Conservation (phyloP, 2,888 invertebrate genomes). For the Adelognathus sp. region DNA sequence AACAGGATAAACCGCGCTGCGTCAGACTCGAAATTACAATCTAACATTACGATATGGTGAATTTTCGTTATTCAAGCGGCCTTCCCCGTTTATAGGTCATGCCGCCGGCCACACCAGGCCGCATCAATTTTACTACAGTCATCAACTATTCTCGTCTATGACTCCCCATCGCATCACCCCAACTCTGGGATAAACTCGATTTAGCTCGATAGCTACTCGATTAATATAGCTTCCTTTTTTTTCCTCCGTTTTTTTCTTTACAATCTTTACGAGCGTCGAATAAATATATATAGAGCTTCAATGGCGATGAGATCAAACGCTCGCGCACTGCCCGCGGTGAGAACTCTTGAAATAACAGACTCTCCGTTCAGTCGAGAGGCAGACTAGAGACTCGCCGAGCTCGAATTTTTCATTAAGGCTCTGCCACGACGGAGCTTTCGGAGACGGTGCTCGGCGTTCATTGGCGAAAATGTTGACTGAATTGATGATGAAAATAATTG, state of each 20-base stretch:
- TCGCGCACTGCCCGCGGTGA: background rate
- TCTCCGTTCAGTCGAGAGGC: background rate
- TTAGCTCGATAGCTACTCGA: conserved; percentile 68
- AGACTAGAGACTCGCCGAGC: background rate
- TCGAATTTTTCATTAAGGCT: background rate
- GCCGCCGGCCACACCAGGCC: conserved; percentile 54
- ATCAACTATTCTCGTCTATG: conserved; percentile 74
- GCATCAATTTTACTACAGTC: conserved; percentile 64
- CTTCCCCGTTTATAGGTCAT: conserved; percentile 62
- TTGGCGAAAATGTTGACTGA: no score
- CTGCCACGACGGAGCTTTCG: background rate
- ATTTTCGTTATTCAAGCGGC: conserved; percentile 37
- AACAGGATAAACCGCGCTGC: conserved; percentile 44
- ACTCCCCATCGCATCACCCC: conserved; percentile 56
- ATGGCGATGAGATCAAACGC: background rate
- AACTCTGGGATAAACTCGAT: conserved; percentile 63
- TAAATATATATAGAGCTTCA: background rate
- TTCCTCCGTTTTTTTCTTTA: conserved; percentile 59
- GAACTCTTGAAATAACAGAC: background rate
- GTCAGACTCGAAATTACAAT: conserved; percentile 41
- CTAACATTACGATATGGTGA: conserved; percentile 51
- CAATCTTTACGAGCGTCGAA: conserved; percentile 47
- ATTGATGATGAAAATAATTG: no score
- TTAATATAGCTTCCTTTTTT: conserved; percentile 49
- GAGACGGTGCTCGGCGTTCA: background rate